Evolutionary conservation across 2,797 vertebrate genomes (phyloP).

Genomic region (Halcyon smyrnensis): DNA sequence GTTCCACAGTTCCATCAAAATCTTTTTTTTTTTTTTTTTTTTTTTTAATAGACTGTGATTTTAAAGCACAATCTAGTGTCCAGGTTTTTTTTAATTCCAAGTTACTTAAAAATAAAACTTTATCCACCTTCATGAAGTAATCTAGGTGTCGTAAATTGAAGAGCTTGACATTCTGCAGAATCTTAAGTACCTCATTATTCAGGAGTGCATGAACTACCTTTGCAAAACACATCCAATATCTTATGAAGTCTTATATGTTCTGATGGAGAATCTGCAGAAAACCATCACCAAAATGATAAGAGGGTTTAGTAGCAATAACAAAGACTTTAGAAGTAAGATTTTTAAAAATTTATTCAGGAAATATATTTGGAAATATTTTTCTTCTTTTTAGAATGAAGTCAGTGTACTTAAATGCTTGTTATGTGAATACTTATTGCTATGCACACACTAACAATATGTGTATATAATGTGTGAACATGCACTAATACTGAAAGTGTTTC

Average conservation of each 20-base stretch:
- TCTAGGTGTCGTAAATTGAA: neutral
- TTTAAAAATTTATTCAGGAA: neutral
- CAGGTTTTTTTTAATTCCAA: slow-evolving; percentile 12
- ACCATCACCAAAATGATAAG: neutral
- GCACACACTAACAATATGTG: neutral
- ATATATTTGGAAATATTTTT: neutral
- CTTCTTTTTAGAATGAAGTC: neutral
- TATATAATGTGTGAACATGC: neutral
- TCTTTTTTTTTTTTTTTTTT: neutral
- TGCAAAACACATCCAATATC: neutral
- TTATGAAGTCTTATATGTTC: neutral
- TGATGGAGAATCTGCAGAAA: neutral
- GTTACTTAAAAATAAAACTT: slow-evolving; percentile 1
- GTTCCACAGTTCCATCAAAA: neutral
- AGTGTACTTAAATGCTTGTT: neutral
- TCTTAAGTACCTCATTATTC: slow-evolving; percentile 28
- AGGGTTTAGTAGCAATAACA: neutral
- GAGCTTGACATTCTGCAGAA: neutral
- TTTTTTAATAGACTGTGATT: neutral
- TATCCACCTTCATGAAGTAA: neutral
- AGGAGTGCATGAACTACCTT: neutral
- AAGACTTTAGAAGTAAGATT: neutral
- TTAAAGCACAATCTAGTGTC: neutral
- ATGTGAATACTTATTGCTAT: neutral
- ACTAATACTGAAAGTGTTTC: neutral